phyloP scores from a whole-genome alignment of 2,797 vertebrate genomes.

The Novumbra hubbsi region DNA sequence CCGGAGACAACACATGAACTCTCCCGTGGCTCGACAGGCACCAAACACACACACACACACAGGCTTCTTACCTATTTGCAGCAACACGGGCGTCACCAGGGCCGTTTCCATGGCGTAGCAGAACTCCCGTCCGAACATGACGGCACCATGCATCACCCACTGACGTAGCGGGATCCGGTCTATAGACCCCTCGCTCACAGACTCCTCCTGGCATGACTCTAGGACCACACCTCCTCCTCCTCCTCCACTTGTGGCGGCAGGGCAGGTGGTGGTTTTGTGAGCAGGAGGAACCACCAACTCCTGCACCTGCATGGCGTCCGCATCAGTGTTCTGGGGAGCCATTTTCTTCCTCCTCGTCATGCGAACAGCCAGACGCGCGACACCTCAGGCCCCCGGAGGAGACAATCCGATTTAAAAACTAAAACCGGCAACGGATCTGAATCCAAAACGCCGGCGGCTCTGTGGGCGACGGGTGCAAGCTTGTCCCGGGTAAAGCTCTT shows the following conservation, averaged over 20 bases:
- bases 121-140: constrained; percentile 89
- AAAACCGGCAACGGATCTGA: constrained; percentile 16
- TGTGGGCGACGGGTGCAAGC: background rate
- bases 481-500: background rate
- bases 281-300: constrained; percentile 66
- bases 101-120: constrained; percentile 90
- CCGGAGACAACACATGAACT: too few relatives aligned
- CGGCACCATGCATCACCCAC: constrained; percentile 87
- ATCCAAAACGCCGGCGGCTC: background rate
- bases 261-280: constrained; percentile 37
- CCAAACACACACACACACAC: too few relatives aligned
- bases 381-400: background rate
- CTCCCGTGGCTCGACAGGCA: too few relatives aligned
- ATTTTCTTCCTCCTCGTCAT: constrained; percentile 88
- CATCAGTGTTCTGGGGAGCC: constrained; percentile 95
- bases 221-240: constrained; percentile 35
- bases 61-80: constrained; percentile 81
- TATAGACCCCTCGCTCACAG: constrained; percentile 85
- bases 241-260: constrained; percentile 36
- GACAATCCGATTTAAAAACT: constrained; percentile 10
- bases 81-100: constrained; percentile 81
- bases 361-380: constrained; percentile 52
- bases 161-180: constrained; percentile 83
- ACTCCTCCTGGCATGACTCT: constrained; percentile 67
- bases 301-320: constrained; percentile 86